Percentiles rank a stretch among this genome's conserved stretches.
phyloP scores from a whole-genome alignment of 2,888 invertebrate species.

The Barypeithes pellucidus region DNA sequence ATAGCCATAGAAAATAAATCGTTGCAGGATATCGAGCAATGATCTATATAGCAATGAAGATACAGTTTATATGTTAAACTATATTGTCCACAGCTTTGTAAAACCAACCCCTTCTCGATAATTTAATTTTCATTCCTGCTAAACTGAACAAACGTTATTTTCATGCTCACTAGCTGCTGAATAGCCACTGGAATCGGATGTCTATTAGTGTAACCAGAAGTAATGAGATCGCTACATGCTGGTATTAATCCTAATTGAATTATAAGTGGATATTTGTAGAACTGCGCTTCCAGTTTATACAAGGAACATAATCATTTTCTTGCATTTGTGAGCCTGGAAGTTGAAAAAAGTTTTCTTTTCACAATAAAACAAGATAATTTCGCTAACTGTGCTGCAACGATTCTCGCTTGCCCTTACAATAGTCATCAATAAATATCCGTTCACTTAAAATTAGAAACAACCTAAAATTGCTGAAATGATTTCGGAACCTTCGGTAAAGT shows the following conservation, averaged over 20 bases:
- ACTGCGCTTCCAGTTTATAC: not conserved
- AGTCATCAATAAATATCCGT: too few relatives aligned
- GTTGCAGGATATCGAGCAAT: too few relatives aligned
- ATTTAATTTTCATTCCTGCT: slow-evolving; percentile 23
- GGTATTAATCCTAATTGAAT: slow-evolving; percentile 32
- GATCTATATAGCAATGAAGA: not conserved
- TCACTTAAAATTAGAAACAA: too few relatives aligned
- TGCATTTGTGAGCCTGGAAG: too few relatives aligned
- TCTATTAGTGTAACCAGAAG: slow-evolving; percentile 38
- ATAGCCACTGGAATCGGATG: slow-evolving; percentile 27
- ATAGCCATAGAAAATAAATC: too few relatives aligned
- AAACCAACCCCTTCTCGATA: slow-evolving; percentile 5
- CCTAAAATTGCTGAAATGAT: too few relatives aligned
- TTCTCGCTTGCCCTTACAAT: too few relatives aligned
- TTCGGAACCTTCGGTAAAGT: too few relatives aligned
- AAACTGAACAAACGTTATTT: slow-evolving; percentile 33
- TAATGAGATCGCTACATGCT: slow-evolving; percentile 30
- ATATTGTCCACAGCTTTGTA: slow-evolving; percentile 4
- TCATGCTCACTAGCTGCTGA: slow-evolving; percentile 38
- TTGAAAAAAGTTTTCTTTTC: too few relatives aligned
- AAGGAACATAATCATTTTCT: not conserved
- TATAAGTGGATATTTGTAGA: slow-evolving; percentile 15
- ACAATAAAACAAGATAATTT: too few relatives aligned
- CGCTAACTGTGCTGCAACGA: too few relatives aligned
- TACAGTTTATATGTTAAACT: not conserved